These are phyloP conservation scores for Sander vitreus DNA, from an alignment of 2,113 vertebrate genomes.

Conservation along the genomic window DNA sequence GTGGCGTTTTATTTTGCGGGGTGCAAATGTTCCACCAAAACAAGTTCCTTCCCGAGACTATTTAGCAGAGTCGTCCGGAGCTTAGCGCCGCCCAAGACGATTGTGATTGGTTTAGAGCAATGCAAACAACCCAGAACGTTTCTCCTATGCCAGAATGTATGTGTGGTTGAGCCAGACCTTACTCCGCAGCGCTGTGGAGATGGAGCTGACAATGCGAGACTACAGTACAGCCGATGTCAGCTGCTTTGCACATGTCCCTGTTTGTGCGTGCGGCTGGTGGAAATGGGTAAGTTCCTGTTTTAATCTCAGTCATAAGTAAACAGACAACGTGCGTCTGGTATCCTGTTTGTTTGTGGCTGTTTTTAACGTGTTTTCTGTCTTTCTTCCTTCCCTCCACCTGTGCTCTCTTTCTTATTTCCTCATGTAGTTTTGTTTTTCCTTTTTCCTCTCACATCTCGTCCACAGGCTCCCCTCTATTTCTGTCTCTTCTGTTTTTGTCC, in stretches of 20 bases:
- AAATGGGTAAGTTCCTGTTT: conserved; percentile 40
- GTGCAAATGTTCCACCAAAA: no score
- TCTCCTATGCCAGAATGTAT: no score
- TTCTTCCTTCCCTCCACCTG: conserved; percentile 52
- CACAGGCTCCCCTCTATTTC: neutral
- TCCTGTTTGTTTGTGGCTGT: conserved; percentile 58
- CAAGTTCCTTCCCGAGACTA: no score
- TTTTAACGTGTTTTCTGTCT: neutral
- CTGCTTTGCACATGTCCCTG: neutral
- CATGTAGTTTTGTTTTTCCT: rapidly evolving
- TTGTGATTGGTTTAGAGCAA: no score
- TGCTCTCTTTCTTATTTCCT: neutral
- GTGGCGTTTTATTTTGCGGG: no score
- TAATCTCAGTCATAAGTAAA: conserved; percentile 9
- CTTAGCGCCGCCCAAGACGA: no score
- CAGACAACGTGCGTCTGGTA: neutral
- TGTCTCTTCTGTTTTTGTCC: neutral
- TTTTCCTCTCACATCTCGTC: neutral
- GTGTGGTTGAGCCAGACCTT: no score
- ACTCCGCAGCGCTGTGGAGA: no score
- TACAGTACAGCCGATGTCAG: neutral
- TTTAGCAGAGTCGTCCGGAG: no score
- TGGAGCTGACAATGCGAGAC: no score
- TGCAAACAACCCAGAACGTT: no score
- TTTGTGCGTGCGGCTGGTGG: neutral